Evolutionary conservation across 1,140 invertebrate species (phyloP).

Genomic region (Leptopilina clavipes): DNA sequence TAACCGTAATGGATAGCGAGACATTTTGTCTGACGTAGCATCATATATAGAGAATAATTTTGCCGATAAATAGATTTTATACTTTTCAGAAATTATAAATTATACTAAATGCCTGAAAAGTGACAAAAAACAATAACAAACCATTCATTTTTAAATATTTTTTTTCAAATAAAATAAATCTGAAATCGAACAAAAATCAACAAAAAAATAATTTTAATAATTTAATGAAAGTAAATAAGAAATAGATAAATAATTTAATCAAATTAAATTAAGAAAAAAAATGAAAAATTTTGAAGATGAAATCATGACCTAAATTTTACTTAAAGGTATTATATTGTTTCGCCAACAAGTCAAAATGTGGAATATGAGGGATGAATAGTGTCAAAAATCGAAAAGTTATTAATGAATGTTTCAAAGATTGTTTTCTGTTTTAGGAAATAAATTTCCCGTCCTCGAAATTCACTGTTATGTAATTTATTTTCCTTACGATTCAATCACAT

Average conservation of each 20-base stretch:
- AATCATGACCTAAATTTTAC: background rate
- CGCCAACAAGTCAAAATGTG: background rate
- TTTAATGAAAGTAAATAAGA: background rate
- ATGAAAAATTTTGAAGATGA: too few relatives aligned
- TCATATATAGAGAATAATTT: background rate
- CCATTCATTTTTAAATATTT: too few relatives aligned
- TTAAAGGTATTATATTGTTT: background rate
- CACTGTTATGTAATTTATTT: background rate
- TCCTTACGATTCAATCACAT: background rate
- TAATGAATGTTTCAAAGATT: background rate
- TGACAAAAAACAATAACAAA: too few relatives aligned
- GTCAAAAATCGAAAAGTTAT: background rate
- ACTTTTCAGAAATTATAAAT: too few relatives aligned
- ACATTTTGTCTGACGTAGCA: background rate
- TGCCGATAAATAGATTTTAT: background rate
- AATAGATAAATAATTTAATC: background rate
- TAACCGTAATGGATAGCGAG: background rate
- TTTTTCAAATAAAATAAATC: too few relatives aligned
- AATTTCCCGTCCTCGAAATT: background rate
- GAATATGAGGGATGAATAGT: background rate
- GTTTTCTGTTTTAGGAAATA: background rate
- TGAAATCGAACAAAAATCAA: too few relatives aligned
- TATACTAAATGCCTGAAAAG: too few relatives aligned
- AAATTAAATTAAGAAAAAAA: background rate
- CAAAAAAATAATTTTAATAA: too few relatives aligned